Percentiles rank a stretch among this genome's conserved stretches.
Evolutionary conservation across 2,113 vertebrate species (phyloP).

Genomic region (Larimichthys polyactis): DNA sequence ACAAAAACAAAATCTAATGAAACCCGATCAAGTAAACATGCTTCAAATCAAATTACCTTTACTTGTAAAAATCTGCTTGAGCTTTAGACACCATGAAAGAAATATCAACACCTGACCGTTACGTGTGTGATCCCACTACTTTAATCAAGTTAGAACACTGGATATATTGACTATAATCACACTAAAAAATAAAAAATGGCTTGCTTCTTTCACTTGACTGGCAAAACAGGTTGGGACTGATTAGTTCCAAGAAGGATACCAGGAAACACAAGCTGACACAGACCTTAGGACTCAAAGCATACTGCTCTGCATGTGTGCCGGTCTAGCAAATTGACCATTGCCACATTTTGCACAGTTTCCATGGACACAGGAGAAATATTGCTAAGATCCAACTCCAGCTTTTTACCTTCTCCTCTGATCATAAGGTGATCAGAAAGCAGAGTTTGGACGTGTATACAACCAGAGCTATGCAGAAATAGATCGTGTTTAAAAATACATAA

Average conservation of each 20-base stretch:
- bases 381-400: constrained; percentile 7
- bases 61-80: constrained; percentile 7
- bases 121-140: neutral
- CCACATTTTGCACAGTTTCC: constrained; percentile 65
- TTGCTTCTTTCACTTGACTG: neutral
- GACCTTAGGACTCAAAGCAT: constrained; percentile 33
- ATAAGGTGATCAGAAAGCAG: constrained; percentile 24
- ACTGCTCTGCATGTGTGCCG: constrained; percentile 36
- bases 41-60: constrained; percentile 34
- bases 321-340: constrained; percentile 41
- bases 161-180: constrained; percentile 7
- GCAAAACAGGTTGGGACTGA: neutral
- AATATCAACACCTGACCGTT: constrained; percentile 12
- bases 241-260: constrained; percentile 22
- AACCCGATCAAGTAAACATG: constrained; percentile 5
- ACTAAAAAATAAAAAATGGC: constrained; percentile 16
- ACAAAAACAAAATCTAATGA: constrained; percentile 2
- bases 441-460: neutral
- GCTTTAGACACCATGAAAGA: neutral
- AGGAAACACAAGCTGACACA: constrained; percentile 44
- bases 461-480: neutral
- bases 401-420: constrained; percentile 26
- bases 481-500: neutral
- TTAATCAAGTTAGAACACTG: neutral
- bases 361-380: constrained; percentile 64